Evolutionary conservation across 2,888 invertebrate genomes (phyloP), one percentile per base, ranked within the genome.

Genomic region (Cosmia pyralina): DNA sequence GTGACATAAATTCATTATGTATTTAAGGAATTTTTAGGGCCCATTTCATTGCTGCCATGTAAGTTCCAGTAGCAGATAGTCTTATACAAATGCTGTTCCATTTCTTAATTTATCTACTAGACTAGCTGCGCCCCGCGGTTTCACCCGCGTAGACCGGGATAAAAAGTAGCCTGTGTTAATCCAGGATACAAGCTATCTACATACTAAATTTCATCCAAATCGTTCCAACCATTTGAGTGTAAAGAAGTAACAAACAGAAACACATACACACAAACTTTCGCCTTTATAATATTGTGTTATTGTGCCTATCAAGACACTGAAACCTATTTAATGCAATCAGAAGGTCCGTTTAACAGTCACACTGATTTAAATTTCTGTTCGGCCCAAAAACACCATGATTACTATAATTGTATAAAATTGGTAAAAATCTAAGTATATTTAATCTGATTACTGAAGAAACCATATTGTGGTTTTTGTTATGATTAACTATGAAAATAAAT

Each of bases 401-500:
- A 38, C 19, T 2, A 1, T 11, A 4, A 10, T 55, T 55, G 55
- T 55, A 22, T 17, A 44, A 60, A 44, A 62, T 62, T 44, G 8
- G 22, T 11, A 44, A n/a, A 60, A 22, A 44, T 0, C 3, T 0
- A n/a, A n/a, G n/a, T n/a, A 22, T 41, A 44, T 22, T 60, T 44
- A 60, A 60, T 44, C 44, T 44, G 6, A 62, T 62, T 44, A 62
- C 22, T 17, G 4, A 44, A 62, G 44, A 62, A 62, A 44, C 44
- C 22, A 11, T 22, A 62, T 17, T 11, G 8, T 4, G 1, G 0
- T 22, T 22, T 17, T 22, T 58, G 34, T 58, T 58, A 58, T 19
- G 10, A 34, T 34, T 57, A 34, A 60, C 11, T 7, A 6, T 6
- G 10, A 17, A 17, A 22, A 44, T 46, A 19, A 62, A 7, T 4